Conservation (phyloP, 2,113 vertebrate genomes). For the Bos javanicus region DNA sequence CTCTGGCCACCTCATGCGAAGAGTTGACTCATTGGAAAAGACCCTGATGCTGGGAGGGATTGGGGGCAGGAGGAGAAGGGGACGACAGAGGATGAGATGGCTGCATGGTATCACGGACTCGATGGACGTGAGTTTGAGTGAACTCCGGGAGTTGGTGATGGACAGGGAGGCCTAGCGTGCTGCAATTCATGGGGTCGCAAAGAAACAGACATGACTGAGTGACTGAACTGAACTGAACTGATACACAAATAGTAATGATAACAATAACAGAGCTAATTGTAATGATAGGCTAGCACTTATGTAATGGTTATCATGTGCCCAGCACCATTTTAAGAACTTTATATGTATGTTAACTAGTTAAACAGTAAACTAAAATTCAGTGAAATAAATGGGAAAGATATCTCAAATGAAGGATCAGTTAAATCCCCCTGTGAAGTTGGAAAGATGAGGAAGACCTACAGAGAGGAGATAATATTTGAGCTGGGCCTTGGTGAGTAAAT, state of each 20-base stretch:
- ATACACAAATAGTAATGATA: background rate
- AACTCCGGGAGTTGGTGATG: accelerated
- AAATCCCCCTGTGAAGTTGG: background rate
- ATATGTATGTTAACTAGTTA: background rate
- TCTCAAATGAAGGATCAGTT: background rate
- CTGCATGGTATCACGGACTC: no score
- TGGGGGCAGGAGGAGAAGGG: no score
- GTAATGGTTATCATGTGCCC: background rate
- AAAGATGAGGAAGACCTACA: background rate
- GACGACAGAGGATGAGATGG: no score
- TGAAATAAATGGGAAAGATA: background rate
- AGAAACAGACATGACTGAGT: accelerated
- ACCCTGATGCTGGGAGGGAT: no score
- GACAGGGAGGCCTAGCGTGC: accelerated
- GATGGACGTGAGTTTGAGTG: no score
- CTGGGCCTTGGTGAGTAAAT: background rate
- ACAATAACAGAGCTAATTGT: background rate
- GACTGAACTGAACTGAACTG: no score
- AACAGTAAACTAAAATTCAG: background rate
- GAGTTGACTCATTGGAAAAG: no score
- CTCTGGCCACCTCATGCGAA: no score
- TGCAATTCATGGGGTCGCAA: no score
- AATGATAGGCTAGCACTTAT: background rate
- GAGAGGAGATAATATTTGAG: background rate
- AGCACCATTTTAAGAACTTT: background rate